These are phyloP conservation scores for Apogon hyalosoma DNA, from an alignment of 2,797 vertebrate species.

Conservation along the genomic window DNA sequence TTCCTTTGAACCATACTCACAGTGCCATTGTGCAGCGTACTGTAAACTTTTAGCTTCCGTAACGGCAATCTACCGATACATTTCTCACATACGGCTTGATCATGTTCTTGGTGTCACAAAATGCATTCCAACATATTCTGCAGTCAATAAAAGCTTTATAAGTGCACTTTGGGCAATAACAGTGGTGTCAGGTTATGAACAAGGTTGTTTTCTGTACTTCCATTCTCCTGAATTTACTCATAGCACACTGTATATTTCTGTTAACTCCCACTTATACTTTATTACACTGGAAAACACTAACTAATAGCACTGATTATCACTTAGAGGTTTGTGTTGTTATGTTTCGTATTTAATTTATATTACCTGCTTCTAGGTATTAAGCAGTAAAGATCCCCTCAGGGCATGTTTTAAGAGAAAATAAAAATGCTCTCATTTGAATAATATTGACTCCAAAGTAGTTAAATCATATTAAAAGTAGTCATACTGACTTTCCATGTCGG, in stretches of 20 bases:
- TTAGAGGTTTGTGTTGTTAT: background rate
- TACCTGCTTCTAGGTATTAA: no score
- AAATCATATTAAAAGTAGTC: no score
- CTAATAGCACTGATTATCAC: background rate
- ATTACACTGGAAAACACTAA: background rate
- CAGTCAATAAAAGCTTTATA: background rate
- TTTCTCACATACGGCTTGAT: background rate
- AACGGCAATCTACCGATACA: background rate
- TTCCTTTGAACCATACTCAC: no score
- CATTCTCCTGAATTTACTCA: background rate
- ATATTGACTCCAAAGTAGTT: no score
- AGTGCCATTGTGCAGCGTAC: no score
- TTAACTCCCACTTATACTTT: background rate
- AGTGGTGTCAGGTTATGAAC: background rate
- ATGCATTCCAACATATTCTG: background rate
- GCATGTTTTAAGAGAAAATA: no score
- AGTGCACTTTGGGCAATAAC: background rate
- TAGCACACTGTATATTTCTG: background rate
- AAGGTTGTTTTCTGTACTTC: background rate
- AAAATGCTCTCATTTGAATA: no score
- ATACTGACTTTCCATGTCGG: no score
- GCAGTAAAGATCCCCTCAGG: no score
- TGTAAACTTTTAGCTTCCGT: no score
- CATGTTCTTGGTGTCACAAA: background rate
- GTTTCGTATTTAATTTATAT: conserved; percentile 1